Evolutionary conservation across 2,113 vertebrate genomes (phyloP).

Genomic region (Actinemys pallida): DNA sequence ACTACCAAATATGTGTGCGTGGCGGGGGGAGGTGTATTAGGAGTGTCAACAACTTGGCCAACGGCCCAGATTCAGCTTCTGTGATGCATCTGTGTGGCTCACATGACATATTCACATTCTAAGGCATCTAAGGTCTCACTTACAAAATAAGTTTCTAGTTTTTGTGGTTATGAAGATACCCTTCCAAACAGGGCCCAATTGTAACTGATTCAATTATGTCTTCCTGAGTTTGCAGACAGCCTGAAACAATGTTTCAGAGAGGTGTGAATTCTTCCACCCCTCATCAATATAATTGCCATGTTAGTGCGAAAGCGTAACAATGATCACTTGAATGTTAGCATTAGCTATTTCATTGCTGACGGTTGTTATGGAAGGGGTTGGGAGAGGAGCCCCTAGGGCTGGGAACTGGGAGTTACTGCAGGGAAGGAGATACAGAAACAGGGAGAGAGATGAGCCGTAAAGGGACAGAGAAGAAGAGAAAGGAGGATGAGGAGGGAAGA

Average conservation of each 20-base stretch:
- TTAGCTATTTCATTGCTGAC: background rate
- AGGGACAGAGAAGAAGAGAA: background rate
- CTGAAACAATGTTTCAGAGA: background rate
- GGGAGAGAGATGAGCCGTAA: background rate
- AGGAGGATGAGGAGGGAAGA: rapidly evolving
- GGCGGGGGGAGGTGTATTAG: background rate
- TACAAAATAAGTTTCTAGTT: background rate
- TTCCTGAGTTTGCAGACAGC: background rate
- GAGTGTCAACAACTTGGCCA: background rate
- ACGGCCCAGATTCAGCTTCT: background rate
- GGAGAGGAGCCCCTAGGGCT: background rate
- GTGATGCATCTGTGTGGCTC: background rate
- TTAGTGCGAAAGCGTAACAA: background rate
- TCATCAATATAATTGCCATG: background rate
- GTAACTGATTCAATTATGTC: background rate
- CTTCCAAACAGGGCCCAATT: background rate
- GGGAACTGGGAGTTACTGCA: background rate
- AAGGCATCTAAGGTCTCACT: background rate
- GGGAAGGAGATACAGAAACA: background rate
- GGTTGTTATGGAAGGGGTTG: background rate
- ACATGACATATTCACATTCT: background rate
- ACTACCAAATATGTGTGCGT: rapidly evolving
- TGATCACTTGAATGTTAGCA: background rate
- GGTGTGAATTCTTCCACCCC: background rate
- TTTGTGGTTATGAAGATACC: background rate